These are phyloP conservation scores for Drosophila rubida DNA, from an alignment of 2,888 invertebrate species.

Conservation along the genomic window DNA sequence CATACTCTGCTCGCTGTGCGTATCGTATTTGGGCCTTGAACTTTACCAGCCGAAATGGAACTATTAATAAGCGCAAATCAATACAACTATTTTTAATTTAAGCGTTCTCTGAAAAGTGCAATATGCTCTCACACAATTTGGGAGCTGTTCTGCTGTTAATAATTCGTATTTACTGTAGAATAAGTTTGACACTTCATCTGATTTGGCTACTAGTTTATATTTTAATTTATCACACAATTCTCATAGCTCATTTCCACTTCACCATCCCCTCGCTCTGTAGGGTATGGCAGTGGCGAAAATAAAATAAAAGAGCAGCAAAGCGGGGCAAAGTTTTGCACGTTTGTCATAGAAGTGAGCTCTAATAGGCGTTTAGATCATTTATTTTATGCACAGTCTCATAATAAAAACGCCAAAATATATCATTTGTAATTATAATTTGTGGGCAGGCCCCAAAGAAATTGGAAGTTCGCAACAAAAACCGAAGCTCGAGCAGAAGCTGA, in stretches of 20 bases:
- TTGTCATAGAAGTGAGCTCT: slow-evolving; percentile 51
- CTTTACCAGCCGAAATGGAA: not conserved
- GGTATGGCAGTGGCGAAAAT: slow-evolving; percentile 18
- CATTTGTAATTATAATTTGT: slow-evolving; percentile 74
- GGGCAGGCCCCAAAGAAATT: slow-evolving; percentile 30
- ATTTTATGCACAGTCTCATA: slow-evolving; percentile 67
- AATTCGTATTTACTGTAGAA: not conserved
- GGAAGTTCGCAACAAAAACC: slow-evolving; percentile 3
- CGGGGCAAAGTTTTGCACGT: slow-evolving; percentile 59
- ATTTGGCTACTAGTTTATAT: no score
- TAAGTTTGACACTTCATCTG: no score
- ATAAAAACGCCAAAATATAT: slow-evolving; percentile 71
- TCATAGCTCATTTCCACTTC: not conserved
- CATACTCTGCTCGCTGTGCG: slow-evolving; percentile 24
- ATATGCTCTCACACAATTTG: not conserved
- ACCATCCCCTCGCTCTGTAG: slow-evolving; percentile 7
- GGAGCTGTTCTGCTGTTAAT: not conserved
- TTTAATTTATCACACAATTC: not conserved
- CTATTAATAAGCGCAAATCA: not conserved
- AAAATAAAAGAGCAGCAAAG: slow-evolving; percentile 24
- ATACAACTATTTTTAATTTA: not conserved
- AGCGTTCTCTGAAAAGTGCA: no score
- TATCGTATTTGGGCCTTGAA: no score
- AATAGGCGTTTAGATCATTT: slow-evolving; percentile 68
- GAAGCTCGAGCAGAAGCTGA: not conserved